Evolutionary conservation across 2,113 vertebrate genomes (phyloP).

Genomic region (Asarcornis scutulata): DNA sequence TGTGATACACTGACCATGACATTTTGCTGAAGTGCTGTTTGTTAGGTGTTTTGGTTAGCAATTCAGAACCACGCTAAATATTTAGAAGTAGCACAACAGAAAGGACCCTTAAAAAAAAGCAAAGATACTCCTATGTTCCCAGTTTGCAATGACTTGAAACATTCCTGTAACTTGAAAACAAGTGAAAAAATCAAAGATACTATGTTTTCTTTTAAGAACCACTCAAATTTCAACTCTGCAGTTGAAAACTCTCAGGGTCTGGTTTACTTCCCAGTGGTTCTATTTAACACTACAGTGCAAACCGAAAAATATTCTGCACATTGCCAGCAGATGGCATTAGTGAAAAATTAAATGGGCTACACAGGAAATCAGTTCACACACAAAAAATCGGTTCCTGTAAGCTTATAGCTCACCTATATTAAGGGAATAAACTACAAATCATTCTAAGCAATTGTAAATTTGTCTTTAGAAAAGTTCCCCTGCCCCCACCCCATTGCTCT

Average conservation of each 20-base stretch:
- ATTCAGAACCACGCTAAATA: neutral
- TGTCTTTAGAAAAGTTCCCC: fast-evolving
- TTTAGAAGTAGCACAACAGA: neutral
- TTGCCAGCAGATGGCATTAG: conserved; percentile 66
- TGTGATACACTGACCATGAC: neutral
- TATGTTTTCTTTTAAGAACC: neutral
- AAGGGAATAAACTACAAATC: fast-evolving
- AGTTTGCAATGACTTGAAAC: neutral
- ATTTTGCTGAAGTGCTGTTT: neutral
- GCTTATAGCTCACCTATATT: fast-evolving
- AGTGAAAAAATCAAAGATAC: neutral
- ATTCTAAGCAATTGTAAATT: neutral
- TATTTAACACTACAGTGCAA: neutral
- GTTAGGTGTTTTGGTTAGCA: neutral
- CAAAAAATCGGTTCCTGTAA: neutral
- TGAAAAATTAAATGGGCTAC: neutral
- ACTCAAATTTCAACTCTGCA: neutral
- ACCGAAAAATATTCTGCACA: neutral
- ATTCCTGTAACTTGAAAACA: neutral
- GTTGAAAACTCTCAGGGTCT: neutral
- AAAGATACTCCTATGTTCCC: neutral
- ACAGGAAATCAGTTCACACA: fast-evolving
- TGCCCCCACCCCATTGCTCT: neutral
- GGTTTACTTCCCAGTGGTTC: fast-evolving
- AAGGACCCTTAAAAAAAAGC: neutral